Percentiles rank a stretch among this genome's conserved stretches.
Evolutionary conservation across 2,888 invertebrate species (phyloP).

Genomic region (Athrips mouffetella): DNA sequence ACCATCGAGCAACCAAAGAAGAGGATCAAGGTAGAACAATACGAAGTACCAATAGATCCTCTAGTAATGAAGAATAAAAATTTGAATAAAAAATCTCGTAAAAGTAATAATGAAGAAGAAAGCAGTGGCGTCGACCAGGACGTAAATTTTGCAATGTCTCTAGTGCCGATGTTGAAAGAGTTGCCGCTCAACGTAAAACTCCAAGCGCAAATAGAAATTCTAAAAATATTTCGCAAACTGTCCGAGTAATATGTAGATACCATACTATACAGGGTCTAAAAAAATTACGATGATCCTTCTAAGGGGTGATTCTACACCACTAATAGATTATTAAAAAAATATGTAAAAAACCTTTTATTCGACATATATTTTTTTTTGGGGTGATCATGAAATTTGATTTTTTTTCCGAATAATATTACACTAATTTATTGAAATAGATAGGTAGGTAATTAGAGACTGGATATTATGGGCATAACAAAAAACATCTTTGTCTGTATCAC

Average conservation of each 20-base stretch:
- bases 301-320: no score
- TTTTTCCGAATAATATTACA: no score
- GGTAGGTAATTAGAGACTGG: no score
- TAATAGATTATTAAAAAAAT: no score
- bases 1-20: not conserved
- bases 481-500: no score
- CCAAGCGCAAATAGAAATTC: conserved; percentile 13
- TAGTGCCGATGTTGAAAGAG: conserved; percentile 14
- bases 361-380: no score
- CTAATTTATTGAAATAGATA: no score
- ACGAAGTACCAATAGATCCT: not conserved
- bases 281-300: no score
- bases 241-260: not conserved
- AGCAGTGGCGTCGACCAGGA: conserved; percentile 13
- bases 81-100: not conserved
- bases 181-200: conserved; percentile 6
- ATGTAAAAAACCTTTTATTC: no score
- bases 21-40: not conserved
- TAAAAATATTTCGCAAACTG: conserved; percentile 12
- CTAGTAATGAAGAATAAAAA: not conserved
- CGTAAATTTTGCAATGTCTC: conserved; percentile 14
- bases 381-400: no score
- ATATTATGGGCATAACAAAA: no score
- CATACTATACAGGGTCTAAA: not conserved
- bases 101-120: not conserved